Evolutionary conservation across 1,140 invertebrate genomes (phyloP), one percentile per base, ranked within the genome.

Genomic region (Argopecten irradians): DNA sequence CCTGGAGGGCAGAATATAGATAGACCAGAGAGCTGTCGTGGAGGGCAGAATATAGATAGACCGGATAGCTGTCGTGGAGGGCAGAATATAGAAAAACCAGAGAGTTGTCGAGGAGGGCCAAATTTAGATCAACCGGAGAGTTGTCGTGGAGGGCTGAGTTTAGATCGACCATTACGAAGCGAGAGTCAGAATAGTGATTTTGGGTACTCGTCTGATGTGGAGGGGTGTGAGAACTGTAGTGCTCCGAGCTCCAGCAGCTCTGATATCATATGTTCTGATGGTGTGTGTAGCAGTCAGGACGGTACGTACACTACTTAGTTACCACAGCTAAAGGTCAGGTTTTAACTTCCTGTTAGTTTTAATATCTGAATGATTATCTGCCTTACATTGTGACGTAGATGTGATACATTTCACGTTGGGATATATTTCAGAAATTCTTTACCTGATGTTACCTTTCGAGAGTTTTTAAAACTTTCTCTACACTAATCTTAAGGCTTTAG

Each of bases 201-300:
- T 86, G 94, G 94, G 13, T 95, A 95, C 89, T 93, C 93, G 0
- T 94, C 94, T 34, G 94, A 93, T 36, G 90, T 86, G n/a, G 94
- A 95, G 34, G 93, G 94, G 41, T 95, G 94, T 90, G 94, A 95
- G 28, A 93, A 88, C 89, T 95, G 93, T 91, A 94, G 94, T 89
- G 90, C 92, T 87, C 94, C 93, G 35, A 94, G 94, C 90, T 95
- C 94, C 35, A 94, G 92, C 85, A 93, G 94, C n/a, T 94, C 94
- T 34, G 94, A 94, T 82, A 90, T 93, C 34, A 84, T 90, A 19
- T 94, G 92, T 89, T 93, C 91, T 83, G 94, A 94, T 82, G 92
- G 92, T 39, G 87, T 93, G 9, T 94, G 93, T 91, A 90, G 83
- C 34, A 89, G 90, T 85, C 88, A 93, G 84, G 92, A 93, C 91